Conservation (phyloP, 2,797 vertebrate genomes). For the Halcyon chelicuti region DNA sequence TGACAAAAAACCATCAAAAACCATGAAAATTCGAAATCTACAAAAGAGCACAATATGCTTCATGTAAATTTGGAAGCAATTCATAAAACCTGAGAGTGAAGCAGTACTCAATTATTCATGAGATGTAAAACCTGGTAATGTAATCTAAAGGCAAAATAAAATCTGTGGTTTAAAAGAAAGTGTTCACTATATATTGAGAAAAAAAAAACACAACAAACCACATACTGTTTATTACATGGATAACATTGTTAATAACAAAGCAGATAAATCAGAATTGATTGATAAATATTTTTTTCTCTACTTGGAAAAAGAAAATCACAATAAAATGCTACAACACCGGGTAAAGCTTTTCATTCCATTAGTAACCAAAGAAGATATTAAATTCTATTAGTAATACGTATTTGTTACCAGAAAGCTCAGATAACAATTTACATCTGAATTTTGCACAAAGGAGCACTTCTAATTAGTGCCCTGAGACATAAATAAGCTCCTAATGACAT, state of each 20-base stretch:
- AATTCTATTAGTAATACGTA: not conserved
- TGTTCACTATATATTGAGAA: not conserved
- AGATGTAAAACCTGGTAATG: not conserved
- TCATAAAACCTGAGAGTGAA: not conserved
- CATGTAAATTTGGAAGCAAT: not conserved
- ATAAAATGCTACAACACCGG: not conserved
- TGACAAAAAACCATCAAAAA: not conserved
- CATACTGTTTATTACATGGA: not conserved
- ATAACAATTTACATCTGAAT: not conserved
- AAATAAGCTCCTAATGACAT: slow-evolving; percentile 5
- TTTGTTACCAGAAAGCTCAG: not conserved
- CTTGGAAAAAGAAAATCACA: not conserved
- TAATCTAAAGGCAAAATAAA: not conserved
- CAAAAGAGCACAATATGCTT: not conserved
- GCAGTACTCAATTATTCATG: not conserved
- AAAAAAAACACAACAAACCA: not conserved
- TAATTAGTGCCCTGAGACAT: not conserved
- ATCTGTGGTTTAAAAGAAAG: not conserved
- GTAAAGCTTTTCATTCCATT: not conserved
- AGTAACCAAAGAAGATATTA: not conserved
- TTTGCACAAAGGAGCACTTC: not conserved
- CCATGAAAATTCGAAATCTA: not conserved
- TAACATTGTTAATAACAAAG: not conserved
- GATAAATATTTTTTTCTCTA: not conserved
- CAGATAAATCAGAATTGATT: not conserved